A percentile compares a stretch with the other conserved stretches of the same genome.
Conservation (phyloP, 2,888 invertebrate genomes). For the Chrysina gloriosa region DNA sequence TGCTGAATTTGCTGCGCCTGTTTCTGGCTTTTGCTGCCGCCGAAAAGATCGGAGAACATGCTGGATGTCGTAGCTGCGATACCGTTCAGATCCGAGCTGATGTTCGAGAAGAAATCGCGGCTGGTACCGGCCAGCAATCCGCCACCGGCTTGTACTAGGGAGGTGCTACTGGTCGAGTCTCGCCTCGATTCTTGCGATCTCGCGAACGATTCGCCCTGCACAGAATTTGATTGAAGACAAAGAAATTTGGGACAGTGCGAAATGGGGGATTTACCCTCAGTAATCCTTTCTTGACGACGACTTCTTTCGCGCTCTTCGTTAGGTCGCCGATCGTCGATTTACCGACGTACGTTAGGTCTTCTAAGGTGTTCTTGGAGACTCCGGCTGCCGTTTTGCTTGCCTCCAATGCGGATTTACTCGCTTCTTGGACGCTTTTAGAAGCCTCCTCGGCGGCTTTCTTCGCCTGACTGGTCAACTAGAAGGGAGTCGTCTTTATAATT, state of each 20-base stretch:
- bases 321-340: slow-evolving; percentile 90
- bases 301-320: slow-evolving; percentile 92
- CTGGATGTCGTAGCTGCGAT: slow-evolving; percentile 92
- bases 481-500: slow-evolving; percentile 36
- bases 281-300: slow-evolving; percentile 85
- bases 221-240: slow-evolving; percentile 36
- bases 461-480: slow-evolving; percentile 84
- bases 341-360: slow-evolving; percentile 90
- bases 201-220: slow-evolving; percentile 60
- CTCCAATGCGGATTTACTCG: slow-evolving; percentile 85
- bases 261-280: slow-evolving; percentile 71
- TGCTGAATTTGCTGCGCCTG: slow-evolving; percentile 52
- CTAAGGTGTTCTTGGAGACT: slow-evolving; percentile 87
- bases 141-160: slow-evolving; percentile 72
- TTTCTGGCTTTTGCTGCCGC: slow-evolving; percentile 69
- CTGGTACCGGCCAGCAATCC: slow-evolving; percentile 75
- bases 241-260: no score
- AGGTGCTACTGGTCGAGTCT: slow-evolving; percentile 71
- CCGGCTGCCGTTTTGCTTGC: slow-evolving; percentile 90
- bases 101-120: slow-evolving; percentile 88
- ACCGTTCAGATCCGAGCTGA: slow-evolving; percentile 93
- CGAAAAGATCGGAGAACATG: slow-evolving; percentile 95
- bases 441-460: slow-evolving; percentile 89
- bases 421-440: slow-evolving; percentile 84
- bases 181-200: slow-evolving; percentile 64